Evolutionary conservation across 2,797 vertebrate genomes (phyloP), one percentile per base, ranked within the genome.

Genomic region (Chelidonichthys spinosus): DNA sequence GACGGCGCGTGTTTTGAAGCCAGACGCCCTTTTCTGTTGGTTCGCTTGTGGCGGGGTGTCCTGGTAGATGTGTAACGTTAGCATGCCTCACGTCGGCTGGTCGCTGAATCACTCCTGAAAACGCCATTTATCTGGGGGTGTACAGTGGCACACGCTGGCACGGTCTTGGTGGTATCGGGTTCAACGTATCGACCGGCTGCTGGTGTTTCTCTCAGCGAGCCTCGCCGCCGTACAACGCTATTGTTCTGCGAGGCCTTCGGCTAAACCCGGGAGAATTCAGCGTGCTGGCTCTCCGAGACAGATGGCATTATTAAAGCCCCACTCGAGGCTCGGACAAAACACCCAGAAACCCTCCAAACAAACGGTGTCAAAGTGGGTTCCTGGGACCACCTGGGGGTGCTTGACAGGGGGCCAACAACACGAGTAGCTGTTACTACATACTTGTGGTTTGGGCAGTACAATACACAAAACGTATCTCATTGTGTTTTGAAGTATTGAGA

Each of bases 201-300:
- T 10, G 69, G 69, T 33, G 72, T 61, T 54, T 42, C 61, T 36
- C 54, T 13, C 68, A 0, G 40, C 11, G 3, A 33, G 72, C 69
- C 36, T n/a, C 58, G 36, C n/a, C 42, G 5, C 25, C 14, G 42
- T 13, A 47, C 40, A 40, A 64, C 18, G 54, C 85, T 79, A 77
- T 90, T 92, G 90, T 91, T 88, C 69, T 50, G 74, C 7, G 52
- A 56, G 71, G 86, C 87, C 84, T 72, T 69, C 40, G 32, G 76
- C 79, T 81, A 25, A 67, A 84, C 73, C 58, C 2, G 39, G 42
- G 39, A 25, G 44, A 33, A 35, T 42, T 60, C 69, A 32, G 58
- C 15, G 35, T 64, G 74, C 76, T 85, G 81, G 73, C 72, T 70
- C 72, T 42, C 5, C 3, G 7, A 70, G 68, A 81, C 70, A 76